phyloP scores from a whole-genome alignment of 2,888 invertebrate species.

The Chrysina gloriosa region DNA sequence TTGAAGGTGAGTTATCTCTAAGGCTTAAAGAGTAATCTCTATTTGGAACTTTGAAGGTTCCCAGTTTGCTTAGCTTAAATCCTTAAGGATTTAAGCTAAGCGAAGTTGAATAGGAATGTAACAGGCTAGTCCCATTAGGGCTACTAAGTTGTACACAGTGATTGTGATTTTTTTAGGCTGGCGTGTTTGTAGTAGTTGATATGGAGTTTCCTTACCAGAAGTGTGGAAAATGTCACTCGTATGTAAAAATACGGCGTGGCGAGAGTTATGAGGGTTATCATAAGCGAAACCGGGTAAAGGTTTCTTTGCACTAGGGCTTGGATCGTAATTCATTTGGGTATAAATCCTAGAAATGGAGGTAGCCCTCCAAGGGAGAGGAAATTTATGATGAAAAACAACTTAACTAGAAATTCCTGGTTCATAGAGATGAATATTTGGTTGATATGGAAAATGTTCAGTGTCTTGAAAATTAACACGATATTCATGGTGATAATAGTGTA shows the following conservation, averaged over 20 bases:
- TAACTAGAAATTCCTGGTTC: slow-evolving; percentile 62
- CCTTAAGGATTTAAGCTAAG: too few relatives aligned
- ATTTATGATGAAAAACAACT: slow-evolving; percentile 68
- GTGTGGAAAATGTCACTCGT: slow-evolving; percentile 66
- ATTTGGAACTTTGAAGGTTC: slow-evolving; percentile 74
- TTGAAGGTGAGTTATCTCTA: slow-evolving; percentile 67
- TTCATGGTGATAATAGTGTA: slow-evolving; percentile 66
- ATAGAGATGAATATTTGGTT: slow-evolving; percentile 68
- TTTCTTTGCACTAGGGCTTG: slow-evolving; percentile 67
- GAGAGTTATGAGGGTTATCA: slow-evolving; percentile 68
- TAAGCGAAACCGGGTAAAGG: slow-evolving; percentile 63
- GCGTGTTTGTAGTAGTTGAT: slow-evolving; percentile 60
- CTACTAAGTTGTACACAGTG: slow-evolving; percentile 56
- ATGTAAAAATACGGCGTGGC: slow-evolving; percentile 70
- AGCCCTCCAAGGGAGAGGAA: slow-evolving; percentile 71
- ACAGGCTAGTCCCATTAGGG: slow-evolving; percentile 55
- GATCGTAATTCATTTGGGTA: slow-evolving; percentile 72
- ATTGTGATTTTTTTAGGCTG: slow-evolving; percentile 58
- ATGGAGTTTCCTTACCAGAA: slow-evolving; percentile 67
- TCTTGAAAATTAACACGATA: slow-evolving; percentile 66
- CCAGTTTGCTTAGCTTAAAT: slow-evolving; percentile 73
- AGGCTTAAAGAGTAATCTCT: slow-evolving; percentile 70
- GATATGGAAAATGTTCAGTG: slow-evolving; percentile 66
- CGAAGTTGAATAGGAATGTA: slow-evolving; percentile 43
- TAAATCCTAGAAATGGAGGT: slow-evolving; percentile 73